Percentiles rank a stretch among this genome's conserved stretches.
phyloP scores from a whole-genome alignment of 2,797 vertebrate species.

The Brachyrhaphis roseni region DNA sequence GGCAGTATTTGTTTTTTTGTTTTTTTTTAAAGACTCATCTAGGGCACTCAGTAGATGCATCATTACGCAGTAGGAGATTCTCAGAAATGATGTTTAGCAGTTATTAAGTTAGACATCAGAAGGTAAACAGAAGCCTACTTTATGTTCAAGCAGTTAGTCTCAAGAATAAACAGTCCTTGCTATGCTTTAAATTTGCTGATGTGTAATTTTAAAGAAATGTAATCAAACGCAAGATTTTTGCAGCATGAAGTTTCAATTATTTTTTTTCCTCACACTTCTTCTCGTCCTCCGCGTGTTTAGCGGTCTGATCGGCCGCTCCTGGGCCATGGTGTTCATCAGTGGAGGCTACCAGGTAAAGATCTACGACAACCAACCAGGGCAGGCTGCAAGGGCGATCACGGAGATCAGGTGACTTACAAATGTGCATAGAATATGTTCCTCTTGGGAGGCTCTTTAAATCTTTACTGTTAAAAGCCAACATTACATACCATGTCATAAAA shows the following conservation, averaged over 20 bases:
- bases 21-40: background rate
- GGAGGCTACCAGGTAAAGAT: conserved; percentile 91
- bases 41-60: background rate
- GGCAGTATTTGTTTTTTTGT: background rate
- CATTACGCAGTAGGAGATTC: background rate
- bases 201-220: background rate
- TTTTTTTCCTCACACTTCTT: background rate
- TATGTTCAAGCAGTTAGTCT: background rate
- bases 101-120: background rate
- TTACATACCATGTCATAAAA: background rate
- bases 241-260: background rate
- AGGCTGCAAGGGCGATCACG: conserved; percentile 83
- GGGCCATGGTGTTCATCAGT: conserved; percentile 94
- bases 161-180: background rate
- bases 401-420: conserved; percentile 83
- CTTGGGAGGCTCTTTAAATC: background rate
- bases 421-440: background rate
- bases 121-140: background rate
- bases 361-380: conserved; percentile 89
- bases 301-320: conserved; percentile 93
- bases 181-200: background rate
- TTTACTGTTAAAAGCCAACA: background rate
- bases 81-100: too few species aligned
- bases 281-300: conserved; percentile 66
- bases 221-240: background rate